Conservation (phyloP, 1,140 invertebrate species). For the Ceratina japonica region DNA sequence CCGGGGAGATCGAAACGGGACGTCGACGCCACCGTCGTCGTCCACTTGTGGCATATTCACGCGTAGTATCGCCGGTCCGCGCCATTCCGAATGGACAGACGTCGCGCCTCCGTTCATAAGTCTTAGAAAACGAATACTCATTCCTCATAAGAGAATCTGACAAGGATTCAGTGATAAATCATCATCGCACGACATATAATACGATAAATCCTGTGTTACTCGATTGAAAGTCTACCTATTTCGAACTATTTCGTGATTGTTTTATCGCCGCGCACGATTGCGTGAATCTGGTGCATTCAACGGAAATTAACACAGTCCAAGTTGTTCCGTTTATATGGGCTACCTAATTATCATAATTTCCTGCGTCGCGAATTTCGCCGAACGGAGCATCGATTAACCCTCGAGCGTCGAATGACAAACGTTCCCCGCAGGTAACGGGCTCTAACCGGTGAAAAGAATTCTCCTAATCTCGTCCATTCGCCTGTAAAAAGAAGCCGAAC, state of each 20-base stretch:
- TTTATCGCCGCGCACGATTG: neutral
- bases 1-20: neutral
- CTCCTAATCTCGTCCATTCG: neutral
- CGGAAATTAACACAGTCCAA: constrained; percentile 17
- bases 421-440: neutral
- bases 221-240: too few relatives aligned
- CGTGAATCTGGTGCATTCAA: neutral
- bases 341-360: constrained; percentile 23
- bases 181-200: too few relatives aligned
- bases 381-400: neutral
- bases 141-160: too few relatives aligned
- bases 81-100: neutral
- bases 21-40: too few relatives aligned
- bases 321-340: constrained; percentile 2
- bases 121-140: too few relatives aligned
- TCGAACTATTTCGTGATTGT: neutral
- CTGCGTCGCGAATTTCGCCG: neutral
- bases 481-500: neutral
- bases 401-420: neutral
- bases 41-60: neutral
- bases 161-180: neutral
- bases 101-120: too few relatives aligned
- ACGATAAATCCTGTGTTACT: too few relatives aligned
- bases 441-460: too few relatives aligned
- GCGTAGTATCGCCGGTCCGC: too few relatives aligned